A percentile compares a stretch with the other conserved stretches of the same genome.
These are phyloP conservation scores for Cepphus grylle DNA, from an alignment of 2,113 vertebrate species.

Conservation along the genomic window DNA sequence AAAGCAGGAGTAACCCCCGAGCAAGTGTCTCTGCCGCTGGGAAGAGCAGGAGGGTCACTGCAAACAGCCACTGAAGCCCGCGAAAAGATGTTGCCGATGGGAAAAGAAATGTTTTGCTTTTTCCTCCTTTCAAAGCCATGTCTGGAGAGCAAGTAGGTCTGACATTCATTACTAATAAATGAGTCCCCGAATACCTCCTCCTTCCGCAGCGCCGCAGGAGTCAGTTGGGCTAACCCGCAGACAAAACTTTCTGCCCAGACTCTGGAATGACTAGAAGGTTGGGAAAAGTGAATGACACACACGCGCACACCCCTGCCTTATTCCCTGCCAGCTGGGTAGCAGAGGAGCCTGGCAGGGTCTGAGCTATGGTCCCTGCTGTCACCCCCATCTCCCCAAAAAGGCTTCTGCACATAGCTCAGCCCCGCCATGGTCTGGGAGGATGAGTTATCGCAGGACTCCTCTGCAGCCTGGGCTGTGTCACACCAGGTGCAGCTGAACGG, in stretches of 20 bases:
- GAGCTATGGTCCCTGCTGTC: neutral
- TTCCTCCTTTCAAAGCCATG: neutral
- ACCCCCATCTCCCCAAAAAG: accelerated
- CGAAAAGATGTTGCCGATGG: accelerated
- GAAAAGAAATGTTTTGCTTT: neutral
- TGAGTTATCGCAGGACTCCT: neutral
- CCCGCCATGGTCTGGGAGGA: neutral
- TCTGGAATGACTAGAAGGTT: neutral
- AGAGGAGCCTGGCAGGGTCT: neutral
- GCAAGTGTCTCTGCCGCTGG: accelerated
- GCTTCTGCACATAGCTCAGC: neutral
- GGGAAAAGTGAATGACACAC: neutral
- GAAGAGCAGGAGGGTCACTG: neutral
- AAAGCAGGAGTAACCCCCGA: neutral
- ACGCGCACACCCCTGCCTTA: neutral
- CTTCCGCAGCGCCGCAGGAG: accelerated
- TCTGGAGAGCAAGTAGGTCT: neutral
- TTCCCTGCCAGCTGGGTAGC: accelerated
- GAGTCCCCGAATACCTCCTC: neutral
- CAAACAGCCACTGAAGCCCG: neutral
- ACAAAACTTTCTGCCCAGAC: neutral
- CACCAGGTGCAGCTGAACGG: neutral
- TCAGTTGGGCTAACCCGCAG: neutral
- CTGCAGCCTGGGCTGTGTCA: neutral
- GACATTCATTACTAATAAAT: neutral